Percentiles rank a stretch among this genome's conserved stretches.
These are phyloP conservation scores for Sebastes steindachneri DNA, from an alignment of 2,797 vertebrate genomes.

Conservation along the genomic window DNA sequence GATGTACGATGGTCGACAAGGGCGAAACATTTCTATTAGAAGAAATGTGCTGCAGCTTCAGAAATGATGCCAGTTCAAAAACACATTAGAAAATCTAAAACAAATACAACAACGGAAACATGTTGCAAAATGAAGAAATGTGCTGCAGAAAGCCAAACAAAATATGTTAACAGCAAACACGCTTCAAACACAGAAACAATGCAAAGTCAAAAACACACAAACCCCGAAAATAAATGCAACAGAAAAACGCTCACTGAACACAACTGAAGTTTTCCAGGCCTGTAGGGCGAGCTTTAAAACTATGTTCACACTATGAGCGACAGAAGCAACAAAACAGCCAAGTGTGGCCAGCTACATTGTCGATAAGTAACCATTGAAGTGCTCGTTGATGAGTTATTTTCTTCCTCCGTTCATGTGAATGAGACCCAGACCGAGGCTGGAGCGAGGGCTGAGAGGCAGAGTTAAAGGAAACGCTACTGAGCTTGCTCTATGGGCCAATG, in stretches of 20 bases:
- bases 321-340: too few relatives aligned
- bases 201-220: neutral
- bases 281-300: neutral
- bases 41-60: neutral
- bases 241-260: neutral
- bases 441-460: too few relatives aligned
- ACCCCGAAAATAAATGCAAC: neutral
- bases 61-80: fast-evolving
- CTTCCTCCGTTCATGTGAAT: too few relatives aligned
- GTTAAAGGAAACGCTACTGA: too few relatives aligned
- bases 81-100: neutral
- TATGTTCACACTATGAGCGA: too few relatives aligned
- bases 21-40: neutral
- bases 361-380: too few relatives aligned
- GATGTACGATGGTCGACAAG: neutral
- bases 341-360: too few relatives aligned
- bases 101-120: neutral
- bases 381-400: too few relatives aligned
- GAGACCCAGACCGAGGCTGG: too few relatives aligned
- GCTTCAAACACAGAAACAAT: neutral
- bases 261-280: neutral
- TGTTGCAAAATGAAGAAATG: neutral
- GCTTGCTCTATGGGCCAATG: too few relatives aligned
- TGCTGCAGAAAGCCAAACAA: neutral
- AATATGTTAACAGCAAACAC: neutral